Evolutionary conservation across 2,888 invertebrate species (phyloP).

Genomic region (Pardosa pseudoannulata): DNA sequence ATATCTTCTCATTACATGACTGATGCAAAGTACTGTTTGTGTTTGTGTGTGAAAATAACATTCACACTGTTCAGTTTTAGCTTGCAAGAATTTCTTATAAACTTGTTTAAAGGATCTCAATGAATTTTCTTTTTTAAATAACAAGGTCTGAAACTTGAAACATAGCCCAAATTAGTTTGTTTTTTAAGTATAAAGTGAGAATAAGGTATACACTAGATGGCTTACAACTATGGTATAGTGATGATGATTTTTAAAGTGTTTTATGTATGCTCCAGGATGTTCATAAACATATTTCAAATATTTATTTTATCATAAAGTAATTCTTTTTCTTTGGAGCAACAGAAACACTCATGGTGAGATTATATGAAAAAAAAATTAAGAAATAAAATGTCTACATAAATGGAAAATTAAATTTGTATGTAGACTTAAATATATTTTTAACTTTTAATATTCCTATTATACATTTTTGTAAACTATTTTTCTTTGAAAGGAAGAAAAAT

Average conservation of each 20-base stretch:
- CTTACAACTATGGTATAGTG: too few species aligned
- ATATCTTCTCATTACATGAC: background rate
- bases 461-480: background rate
- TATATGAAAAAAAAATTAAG: too few species aligned
- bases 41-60: background rate
- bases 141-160: background rate
- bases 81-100: background rate
- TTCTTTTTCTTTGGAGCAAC: too few species aligned
- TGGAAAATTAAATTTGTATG: background rate
- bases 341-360: too few species aligned
- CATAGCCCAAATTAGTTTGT: too few species aligned
- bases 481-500: background rate
- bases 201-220: too few species aligned
- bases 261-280: too few species aligned
- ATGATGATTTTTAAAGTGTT: too few species aligned
- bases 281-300: too few species aligned
- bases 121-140: background rate
- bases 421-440: background rate
- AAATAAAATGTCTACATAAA: background rate
- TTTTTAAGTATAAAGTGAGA: too few species aligned
- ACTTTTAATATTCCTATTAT: background rate
- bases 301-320: too few species aligned
- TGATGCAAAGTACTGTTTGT: background rate
- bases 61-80: background rate
- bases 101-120: constrained; percentile 6